Evolutionary conservation across 2,113 vertebrate species (phyloP).

Genomic region (Neodon shergylaensis): DNA sequence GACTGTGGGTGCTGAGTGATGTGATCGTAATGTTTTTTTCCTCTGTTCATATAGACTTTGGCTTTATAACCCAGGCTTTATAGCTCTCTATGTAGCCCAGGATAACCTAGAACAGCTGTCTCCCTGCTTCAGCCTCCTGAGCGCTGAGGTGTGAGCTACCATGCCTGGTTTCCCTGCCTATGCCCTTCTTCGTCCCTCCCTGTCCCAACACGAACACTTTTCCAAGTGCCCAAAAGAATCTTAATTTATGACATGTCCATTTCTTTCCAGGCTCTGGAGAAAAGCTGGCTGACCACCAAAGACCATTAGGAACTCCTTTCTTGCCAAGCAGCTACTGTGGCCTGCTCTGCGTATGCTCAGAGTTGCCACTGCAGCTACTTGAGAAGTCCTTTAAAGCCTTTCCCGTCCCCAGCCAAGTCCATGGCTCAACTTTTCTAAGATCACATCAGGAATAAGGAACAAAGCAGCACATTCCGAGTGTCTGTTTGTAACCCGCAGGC

Average conservation of each 20-base stretch:
- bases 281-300: conserved; percentile 51
- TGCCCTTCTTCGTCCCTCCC: background rate
- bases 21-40: background rate
- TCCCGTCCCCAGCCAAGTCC: background rate
- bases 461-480: background rate
- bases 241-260: conserved; percentile 40
- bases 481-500: background rate
- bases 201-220: background rate
- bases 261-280: conserved; percentile 38
- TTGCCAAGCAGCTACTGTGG: conserved; percentile 48
- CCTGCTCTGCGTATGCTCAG: conserved; percentile 52
- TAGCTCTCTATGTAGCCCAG: background rate
- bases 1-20: background rate
- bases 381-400: conserved; percentile 51
- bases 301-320: conserved; percentile 57
- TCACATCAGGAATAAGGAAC: background rate
- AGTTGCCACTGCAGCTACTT: conserved; percentile 32
- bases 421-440: background rate
- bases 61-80: background rate
- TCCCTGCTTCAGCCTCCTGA: background rate
- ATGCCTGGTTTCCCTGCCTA: background rate
- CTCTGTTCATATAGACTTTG: background rate
- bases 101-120: background rate
- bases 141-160: background rate
- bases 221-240: background rate